Percentiles rank a stretch among this genome's conserved stretches.
phyloP scores from a whole-genome alignment of 2,888 invertebrate species.

The Agriopis marginaria region DNA sequence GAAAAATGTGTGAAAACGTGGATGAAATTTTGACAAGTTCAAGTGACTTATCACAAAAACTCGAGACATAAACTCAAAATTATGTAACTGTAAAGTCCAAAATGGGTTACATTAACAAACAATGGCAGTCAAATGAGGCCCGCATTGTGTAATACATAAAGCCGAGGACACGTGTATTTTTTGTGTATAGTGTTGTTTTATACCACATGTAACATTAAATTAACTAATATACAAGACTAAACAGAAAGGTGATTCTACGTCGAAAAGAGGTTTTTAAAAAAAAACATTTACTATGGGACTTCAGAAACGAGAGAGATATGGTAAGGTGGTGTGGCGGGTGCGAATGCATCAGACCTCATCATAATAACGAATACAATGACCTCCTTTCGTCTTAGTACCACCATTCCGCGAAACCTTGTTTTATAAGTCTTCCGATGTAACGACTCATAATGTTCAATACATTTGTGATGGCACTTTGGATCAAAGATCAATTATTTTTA shows the following conservation, averaged over 20 bases:
- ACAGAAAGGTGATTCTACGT: too few relatives aligned
- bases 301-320: too few relatives aligned
- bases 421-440: neutral
- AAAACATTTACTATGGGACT: too few relatives aligned
- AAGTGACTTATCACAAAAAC: neutral
- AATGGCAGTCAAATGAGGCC: neutral
- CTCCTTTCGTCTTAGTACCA: too few relatives aligned
- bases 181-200: neutral
- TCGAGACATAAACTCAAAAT: neutral
- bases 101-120: neutral
- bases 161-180: neutral
- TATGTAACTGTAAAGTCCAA: neutral
- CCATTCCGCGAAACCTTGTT: too few relatives aligned
- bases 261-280: too few relatives aligned
- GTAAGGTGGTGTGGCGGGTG: too few relatives aligned
- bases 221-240: neutral
- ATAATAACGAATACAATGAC: too few relatives aligned
- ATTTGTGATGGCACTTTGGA: neutral
- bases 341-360: too few relatives aligned
- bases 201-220: slow-evolving; percentile 20
- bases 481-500: neutral
- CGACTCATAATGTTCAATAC: neutral
- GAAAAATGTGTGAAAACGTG: too few relatives aligned
- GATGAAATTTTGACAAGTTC: neutral
- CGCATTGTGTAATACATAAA: neutral